A percentile compares a stretch with the other conserved stretches of the same genome.
These are phyloP conservation scores for Eilema depressum DNA, from an alignment of 2,888 invertebrate species.

Conservation along the genomic window DNA sequence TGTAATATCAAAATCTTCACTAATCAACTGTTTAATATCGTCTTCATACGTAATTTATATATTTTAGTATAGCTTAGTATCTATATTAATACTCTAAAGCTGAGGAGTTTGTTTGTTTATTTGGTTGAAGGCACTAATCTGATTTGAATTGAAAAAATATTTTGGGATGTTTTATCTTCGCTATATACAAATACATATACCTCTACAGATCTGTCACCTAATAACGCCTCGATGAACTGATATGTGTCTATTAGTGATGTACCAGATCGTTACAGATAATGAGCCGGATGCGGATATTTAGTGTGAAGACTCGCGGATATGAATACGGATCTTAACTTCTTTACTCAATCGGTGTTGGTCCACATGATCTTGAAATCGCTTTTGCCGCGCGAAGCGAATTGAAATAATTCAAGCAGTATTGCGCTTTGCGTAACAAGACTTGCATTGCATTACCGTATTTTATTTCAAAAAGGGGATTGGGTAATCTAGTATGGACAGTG, in stretches of 20 bases:
- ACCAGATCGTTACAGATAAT: not conserved
- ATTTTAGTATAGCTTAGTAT: no score
- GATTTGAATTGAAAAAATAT: no score
- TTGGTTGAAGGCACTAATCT: no score
- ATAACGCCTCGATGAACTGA: not conserved
- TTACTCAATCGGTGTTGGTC: not conserved
- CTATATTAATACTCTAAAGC: not conserved
- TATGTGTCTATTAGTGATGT: not conserved
- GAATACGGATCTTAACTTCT: not conserved
- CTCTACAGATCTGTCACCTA: not conserved
- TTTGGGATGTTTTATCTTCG: not conserved
- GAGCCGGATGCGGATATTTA: not conserved
- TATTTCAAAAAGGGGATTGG: no score
- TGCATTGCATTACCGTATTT: not conserved
- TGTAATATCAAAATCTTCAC: not conserved
- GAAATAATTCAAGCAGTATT: not conserved
- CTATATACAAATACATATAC: not conserved
- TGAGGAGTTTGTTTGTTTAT: no score
- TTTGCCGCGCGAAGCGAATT: no score
- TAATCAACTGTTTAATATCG: not conserved
- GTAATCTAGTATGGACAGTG: no score
- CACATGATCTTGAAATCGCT: not conserved
- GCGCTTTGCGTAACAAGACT: not conserved
- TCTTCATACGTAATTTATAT: no score
- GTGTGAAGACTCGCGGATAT: not conserved